Evolutionary conservation across 2,113 vertebrate species (phyloP).

Genomic region (Epinephelus cyanopodus): DNA sequence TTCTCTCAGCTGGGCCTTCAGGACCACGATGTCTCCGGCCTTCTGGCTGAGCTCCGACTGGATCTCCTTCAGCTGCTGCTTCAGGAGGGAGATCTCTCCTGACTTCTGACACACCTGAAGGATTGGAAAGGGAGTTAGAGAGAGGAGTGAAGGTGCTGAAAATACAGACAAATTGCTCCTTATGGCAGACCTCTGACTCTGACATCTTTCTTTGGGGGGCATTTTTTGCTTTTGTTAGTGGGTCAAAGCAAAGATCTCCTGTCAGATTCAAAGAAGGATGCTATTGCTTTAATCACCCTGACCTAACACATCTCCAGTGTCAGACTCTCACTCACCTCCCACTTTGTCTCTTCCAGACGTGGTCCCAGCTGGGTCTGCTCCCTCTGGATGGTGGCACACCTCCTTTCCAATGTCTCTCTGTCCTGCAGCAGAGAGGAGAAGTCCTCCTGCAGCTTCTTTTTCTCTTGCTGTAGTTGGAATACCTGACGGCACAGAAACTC

Average conservation of each 20-base stretch:
- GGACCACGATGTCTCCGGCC: conserved; percentile 90
- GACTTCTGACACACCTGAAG: conserved; percentile 97
- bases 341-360: conserved; percentile 96
- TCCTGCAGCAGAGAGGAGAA: conserved; percentile 95
- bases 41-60: conserved; percentile 93
- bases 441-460: conserved; percentile 96
- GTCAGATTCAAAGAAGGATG: neutral
- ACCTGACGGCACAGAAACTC: conserved; percentile 77
- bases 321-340: conserved; percentile 89
- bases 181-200: neutral
- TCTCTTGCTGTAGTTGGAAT: conserved; percentile 97
- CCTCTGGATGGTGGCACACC: conserved; percentile 92
- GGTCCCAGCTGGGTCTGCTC: conserved; percentile 96
- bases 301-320: neutral
- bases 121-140: neutral
- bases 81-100: conserved; percentile 96
- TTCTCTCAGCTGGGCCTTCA: conserved; percentile 93
- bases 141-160: neutral
- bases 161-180: neutral
- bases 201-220: neutral
- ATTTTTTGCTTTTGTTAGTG: conserved; percentile 20
- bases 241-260: neutral
- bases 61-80: conserved; percentile 97
- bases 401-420: conserved; percentile 91
- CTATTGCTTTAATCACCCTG: neutral